phyloP scores from a whole-genome alignment of 1,140 invertebrate species.

The Pseudomyrmex sp. region DNA sequence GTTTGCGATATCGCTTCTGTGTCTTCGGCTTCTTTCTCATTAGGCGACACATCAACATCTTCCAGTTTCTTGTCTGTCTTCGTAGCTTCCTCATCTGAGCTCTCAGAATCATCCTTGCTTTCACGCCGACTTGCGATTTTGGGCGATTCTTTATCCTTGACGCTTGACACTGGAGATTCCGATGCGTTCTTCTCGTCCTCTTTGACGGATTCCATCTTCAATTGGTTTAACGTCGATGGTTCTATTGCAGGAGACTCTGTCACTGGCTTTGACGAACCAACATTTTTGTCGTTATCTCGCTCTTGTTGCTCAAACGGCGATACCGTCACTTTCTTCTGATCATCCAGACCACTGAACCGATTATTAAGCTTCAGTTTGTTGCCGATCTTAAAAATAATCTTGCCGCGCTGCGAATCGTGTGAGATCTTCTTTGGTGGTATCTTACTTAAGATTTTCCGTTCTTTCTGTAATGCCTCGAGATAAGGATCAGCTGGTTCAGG shows the following conservation, averaged over 20 bases:
- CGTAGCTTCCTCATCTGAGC: constrained; percentile 44
- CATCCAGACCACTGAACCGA: constrained; percentile 80
- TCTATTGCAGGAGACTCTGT: background rate
- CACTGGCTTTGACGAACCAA: background rate
- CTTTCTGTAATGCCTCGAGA: constrained; percentile 81
- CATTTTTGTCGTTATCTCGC: background rate
- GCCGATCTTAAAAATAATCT: constrained; percentile 84
- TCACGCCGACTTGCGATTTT: background rate
- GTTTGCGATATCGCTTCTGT: background rate
- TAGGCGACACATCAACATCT: background rate
- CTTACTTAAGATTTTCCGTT: constrained; percentile 80
- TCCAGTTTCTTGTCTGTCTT: background rate
- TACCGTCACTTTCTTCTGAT: constrained; percentile 46
- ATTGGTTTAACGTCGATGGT: background rate
- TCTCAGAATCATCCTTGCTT: constrained; percentile 5
- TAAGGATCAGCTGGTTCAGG: constrained; percentile 80
- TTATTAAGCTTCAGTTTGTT: constrained; percentile 80
- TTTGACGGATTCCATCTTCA: constrained; percentile 69
- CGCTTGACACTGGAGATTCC: background rate
- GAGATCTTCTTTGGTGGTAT: constrained; percentile 82
- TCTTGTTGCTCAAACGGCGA: constrained; percentile 6
- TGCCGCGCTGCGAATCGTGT: constrained; percentile 80
- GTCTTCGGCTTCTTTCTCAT: background rate
- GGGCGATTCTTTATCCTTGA: constrained; percentile 66
- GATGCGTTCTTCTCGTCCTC: constrained; percentile 68